Percentiles rank a stretch among this genome's conserved stretches.
These are phyloP conservation scores for Ctenopoma kingsleyae DNA, from an alignment of 2,797 vertebrate species.

Conservation along the genomic window DNA sequence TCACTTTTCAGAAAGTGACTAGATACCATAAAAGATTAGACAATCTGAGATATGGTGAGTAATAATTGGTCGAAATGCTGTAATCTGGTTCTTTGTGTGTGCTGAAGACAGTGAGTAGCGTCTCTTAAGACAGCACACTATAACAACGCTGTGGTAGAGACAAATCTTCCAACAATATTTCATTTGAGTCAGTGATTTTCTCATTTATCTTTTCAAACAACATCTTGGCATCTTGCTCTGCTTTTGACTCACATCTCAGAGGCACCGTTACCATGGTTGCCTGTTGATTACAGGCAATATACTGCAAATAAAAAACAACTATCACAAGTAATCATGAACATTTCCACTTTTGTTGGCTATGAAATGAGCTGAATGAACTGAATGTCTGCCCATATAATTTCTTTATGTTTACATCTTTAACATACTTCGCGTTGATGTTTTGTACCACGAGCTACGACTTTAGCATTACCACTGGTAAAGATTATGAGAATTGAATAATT, in stretches of 20 bases:
- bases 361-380: background rate
- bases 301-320: constrained; percentile 25
- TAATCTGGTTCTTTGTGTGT: background rate
- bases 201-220: constrained; percentile 9
- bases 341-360: background rate
- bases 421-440: background rate
- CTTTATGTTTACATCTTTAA: constrained; percentile 2
- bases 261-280: constrained; percentile 52
- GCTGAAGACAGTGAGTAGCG: background rate
- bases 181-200: constrained; percentile 20
- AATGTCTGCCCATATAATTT: background rate
- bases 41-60: background rate
- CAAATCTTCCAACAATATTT: background rate
- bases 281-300: constrained; percentile 21
- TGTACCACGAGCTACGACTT: background rate
- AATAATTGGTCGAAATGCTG: too few relatives aligned
- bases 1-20: background rate
- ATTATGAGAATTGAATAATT: background rate
- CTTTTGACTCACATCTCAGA: constrained; percentile 39
- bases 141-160: background rate
- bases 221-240: constrained; percentile 28
- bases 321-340: constrained; percentile 1
- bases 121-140: background rate
- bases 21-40: background rate
- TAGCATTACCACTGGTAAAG: background rate